phyloP scores from a whole-genome alignment of 2,797 vertebrate species.

The Channa striata region DNA sequence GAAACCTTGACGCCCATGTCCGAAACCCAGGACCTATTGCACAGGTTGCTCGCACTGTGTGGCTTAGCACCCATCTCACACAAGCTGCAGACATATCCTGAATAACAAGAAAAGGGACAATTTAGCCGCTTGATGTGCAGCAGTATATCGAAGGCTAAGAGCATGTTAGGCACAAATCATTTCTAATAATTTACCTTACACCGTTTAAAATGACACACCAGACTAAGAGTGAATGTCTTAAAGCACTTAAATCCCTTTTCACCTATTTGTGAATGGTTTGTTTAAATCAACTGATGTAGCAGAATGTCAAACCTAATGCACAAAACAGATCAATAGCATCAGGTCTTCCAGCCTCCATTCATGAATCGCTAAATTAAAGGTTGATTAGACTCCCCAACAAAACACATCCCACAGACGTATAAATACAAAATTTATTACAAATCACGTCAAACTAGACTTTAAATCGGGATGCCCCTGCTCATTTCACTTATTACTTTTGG shows the following conservation, averaged over 20 bases:
- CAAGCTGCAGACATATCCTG: slow-evolving; percentile 86
- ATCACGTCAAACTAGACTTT: neutral
- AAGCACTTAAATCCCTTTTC: too few species aligned
- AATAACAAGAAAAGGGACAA: neutral
- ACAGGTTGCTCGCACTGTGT: slow-evolving; percentile 58
- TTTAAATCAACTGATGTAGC: neutral
- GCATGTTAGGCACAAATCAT: too few species aligned
- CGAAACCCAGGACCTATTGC: slow-evolving; percentile 43
- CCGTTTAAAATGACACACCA: too few species aligned
- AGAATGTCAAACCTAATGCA: neutral
- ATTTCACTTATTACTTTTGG: neutral
- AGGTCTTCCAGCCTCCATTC: slow-evolving; percentile 22
- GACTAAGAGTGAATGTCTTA: too few species aligned
- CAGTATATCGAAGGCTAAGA: neutral
- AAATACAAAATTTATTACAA: neutral
- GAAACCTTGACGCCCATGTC: slow-evolving; percentile 23
- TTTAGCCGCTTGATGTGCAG: neutral
- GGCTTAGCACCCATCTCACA: slow-evolving; percentile 79
- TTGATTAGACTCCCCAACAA: fast-evolving
- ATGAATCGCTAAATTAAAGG: neutral
- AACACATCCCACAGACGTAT: neutral
- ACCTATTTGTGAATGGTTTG: too few species aligned
- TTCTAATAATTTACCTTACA: too few species aligned
- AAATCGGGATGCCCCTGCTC: neutral
- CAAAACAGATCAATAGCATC: neutral